Evolutionary conservation across 2,113 vertebrate species (phyloP), one percentile per base, ranked within the genome.

Genomic region (Cardinalis cardinalis): DNA sequence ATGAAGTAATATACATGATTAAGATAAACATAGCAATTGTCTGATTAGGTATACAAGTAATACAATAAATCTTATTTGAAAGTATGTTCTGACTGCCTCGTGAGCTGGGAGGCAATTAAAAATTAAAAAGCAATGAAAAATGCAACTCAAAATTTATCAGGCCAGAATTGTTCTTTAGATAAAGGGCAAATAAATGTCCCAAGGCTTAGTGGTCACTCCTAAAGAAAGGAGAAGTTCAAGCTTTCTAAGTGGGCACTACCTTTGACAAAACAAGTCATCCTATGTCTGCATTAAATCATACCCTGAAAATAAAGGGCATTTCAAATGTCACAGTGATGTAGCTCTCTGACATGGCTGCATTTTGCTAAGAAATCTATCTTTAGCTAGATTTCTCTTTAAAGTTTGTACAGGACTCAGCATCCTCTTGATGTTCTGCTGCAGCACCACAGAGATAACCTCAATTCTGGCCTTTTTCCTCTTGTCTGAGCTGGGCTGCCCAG

Each of bases 241-340:
- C 29, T 90, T 88, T 66, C 41, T 4, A 6, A 90, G 44, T 31
- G 84, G 52, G 41, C 52, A 72, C 29, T 12, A 3, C 51, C 46
- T 71, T 49, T 77, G 86, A 88, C 81, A 87, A 76, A 93, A 55
- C 34, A 82, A 92, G 38, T 68, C 72, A 61, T 73, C n/a, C 82
- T 25, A 12, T 53, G 79, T 74, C 91, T 86, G 70, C 48, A 53
- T 81, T 73, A 87, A 96, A 91, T 77, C 85, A 59, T 31, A 77
- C 80, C 41, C 91, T 51, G 79, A 73, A 90, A 90, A 91, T 34
- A 93, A 96, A 93, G 89, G 76, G 56, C 86, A 90, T 87, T 94
- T 95, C 75, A 92, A 95, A 87, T 64, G 81, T 63, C 90, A 81
- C 44, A 84, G 65, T 58, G 56, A n/a, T 66, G 84, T 16, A 89